Evolutionary conservation across 2,797 vertebrate genomes (phyloP).

Genomic region (Coendou prehensilis): DNA sequence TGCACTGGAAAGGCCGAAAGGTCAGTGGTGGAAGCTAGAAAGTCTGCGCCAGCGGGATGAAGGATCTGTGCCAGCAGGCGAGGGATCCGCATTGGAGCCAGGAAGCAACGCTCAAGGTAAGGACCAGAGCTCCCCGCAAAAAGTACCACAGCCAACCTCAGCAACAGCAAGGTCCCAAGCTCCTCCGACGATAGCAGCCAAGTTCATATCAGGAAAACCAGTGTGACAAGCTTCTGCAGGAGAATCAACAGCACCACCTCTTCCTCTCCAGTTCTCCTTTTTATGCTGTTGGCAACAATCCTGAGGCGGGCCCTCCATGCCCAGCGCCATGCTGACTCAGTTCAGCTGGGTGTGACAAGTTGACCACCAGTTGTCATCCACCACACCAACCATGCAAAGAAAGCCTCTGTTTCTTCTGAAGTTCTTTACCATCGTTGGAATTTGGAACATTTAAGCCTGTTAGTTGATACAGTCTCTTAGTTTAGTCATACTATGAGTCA

Average conservation of each 20-base stretch:
- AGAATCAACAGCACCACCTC: neutral
- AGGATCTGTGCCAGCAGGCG: neutral
- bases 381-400: neutral
- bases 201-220: neutral
- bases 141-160: neutral
- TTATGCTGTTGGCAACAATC: neutral
- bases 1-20: neutral
- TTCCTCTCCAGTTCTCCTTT: neutral
- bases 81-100: neutral
- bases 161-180: neutral
- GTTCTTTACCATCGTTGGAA: neutral
- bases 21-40: neutral
- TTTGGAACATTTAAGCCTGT: neutral
- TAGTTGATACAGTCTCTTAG: neutral
- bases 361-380: neutral
- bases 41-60: neutral
- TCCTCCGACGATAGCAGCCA: neutral
- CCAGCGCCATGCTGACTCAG: neutral
- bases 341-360: neutral
- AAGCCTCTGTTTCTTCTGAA: slow-evolving; percentile 7
- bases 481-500: neutral
- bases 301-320: neutral
- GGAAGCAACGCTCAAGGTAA: neutral
- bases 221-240: neutral
- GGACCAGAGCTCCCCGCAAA: neutral